Evolutionary conservation across 64 coral and sea anemone genomes (phyloP), one percentile per base, ranked within the genome.

Genomic region (Stichodactyla helianthus): DNA sequence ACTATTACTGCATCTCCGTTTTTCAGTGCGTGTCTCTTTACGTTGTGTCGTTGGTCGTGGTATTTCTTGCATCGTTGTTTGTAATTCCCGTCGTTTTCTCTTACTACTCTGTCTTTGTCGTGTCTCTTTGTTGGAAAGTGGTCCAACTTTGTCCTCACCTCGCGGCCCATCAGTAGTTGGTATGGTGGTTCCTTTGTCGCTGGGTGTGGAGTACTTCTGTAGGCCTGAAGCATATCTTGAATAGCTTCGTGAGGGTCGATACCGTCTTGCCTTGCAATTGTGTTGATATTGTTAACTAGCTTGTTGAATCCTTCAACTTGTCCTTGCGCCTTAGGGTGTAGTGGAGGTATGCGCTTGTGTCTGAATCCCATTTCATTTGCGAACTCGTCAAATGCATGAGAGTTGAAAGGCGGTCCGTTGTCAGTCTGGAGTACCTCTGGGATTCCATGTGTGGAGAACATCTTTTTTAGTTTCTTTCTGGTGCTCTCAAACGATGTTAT

Each of bases 281-380:
- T 80, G 7, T 71, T 62, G 18, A 87, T 92, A 26, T 88, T 92
- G 90, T 92, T 92, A 2, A 84, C 79, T 52, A 88, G 54, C 52
- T 92, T 87, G 61, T 88, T 92, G 68, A 84, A 92, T 4, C 86
- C 86, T 87, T 92, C 79, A 1, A 92, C 91, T 84, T 92, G 91
- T 20, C 91, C 91, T 70, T 92, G 91, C 20, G 85, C 85, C 83
- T 92, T 92, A 6, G 84, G 85, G 71, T 92, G 90, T 54, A 28
- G 56, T 54, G 90, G 84, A 6, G 77, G 81, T 51, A 86, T 77
- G 26, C n/a, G 56, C 22, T 86, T 91, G 59, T 91, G 82, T 23
- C 14, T 86, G 55, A 92, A 92, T 65, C 90, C 84, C 53, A 82
- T 83, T 92, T 87, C 85, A 52, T 59, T 51, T 50, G 90, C 77